Base-by-base conservation (phyloP, 1,140 invertebrate species). In the Diabrotica undecimpunctata region DNA sequence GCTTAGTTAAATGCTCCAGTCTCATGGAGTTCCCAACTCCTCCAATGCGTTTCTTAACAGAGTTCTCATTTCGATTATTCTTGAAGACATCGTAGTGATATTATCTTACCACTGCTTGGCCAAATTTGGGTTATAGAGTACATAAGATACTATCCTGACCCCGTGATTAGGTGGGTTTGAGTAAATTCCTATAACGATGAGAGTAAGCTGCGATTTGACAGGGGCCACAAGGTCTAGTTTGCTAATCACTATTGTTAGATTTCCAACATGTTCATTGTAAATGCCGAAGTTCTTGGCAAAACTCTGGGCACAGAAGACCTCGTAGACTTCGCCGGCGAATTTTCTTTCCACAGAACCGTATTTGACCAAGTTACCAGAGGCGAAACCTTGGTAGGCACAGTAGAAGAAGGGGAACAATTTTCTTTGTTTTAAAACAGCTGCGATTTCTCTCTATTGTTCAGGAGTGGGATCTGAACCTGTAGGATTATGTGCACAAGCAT, bases 381-480 rank as follows among this genome's bases (percentile, higher is more conserved):
- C 92, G 83, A 97, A 98, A 11, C 97, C 97, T 84, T 99, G 98
- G 83, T 99, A 99, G 35, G 98, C 98, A 92, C 98, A 97, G 82
- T 99, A 98, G 80, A 99, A 98, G 83, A 94, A 99, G n/a, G 96
- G 94, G 76, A 94, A 97, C 5, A 99, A 81, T 61, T 96, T 90
- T 67, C 81, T 87, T 60, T 90, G 84, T 77, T 96, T 96, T 0
- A 88, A 87, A 5, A 92, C 79, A 77, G 93, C 85, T 54, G 89
- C 87, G 46, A 93, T 83, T 79, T 90, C 87, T 70, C 83, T 83
- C 97, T 97, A 99, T 80, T 99, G 95, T 69, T 97, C 93, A 13
- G 86, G 85, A 76, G 85, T 90, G n/a, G 93, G 94, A 82, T 96
- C 94, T 39, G 99, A 96, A 55, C 97, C 97, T 57, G 97, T 99